Evolutionary conservation across 2,797 vertebrate genomes (phyloP), one percentile per base, ranked within the genome.

Genomic region (Clarias fuscus): DNA sequence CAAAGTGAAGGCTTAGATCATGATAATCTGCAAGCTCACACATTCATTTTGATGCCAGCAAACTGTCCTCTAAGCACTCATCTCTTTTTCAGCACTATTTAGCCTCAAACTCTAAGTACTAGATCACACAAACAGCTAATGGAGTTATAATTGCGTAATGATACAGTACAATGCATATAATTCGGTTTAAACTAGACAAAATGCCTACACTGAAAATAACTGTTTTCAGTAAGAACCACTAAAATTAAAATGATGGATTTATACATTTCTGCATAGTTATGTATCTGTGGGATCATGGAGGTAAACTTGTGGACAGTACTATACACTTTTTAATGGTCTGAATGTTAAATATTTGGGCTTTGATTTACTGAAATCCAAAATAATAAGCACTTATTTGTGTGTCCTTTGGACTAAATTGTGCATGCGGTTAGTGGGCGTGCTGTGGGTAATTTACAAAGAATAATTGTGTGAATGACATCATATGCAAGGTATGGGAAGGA

Each of bases 1-100:
- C 83, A 86, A 85, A 90, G 91, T 88, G 30, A 85, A 87, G 87
- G 83, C 85, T 88, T 92, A 88, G 89, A 91, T 91, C 91, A 90
- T 56, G 68, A 85, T 90, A 85, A 86, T 91, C 82, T 82, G 87
- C 86, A 85, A 92, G 87, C 90, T 87, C 75, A 90, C 86, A 89
- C 84, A 91, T 90, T 92, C 79, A 71, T 89, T 87, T 84, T 86
- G 90, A 88, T 85, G 85, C 87, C 83, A 84, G 82, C 86, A 87
- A 89, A 92, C 88, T 88, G 89, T 86, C 86, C 83, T 81, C 89
- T 85, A 87, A 81, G 86, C 89, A 85, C 70, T 88, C 87, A 84
- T 90, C 87, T 87, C 73, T 76, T 89, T 89, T 89, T 89, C 87
- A 88, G 85, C 67, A 4, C 84, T 79, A 87, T 89, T 88, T 90